Evolutionary conservation across 2,888 invertebrate genomes (phyloP), one percentile per base, ranked within the genome.

Genomic region (Sialis fuliginosa): DNA sequence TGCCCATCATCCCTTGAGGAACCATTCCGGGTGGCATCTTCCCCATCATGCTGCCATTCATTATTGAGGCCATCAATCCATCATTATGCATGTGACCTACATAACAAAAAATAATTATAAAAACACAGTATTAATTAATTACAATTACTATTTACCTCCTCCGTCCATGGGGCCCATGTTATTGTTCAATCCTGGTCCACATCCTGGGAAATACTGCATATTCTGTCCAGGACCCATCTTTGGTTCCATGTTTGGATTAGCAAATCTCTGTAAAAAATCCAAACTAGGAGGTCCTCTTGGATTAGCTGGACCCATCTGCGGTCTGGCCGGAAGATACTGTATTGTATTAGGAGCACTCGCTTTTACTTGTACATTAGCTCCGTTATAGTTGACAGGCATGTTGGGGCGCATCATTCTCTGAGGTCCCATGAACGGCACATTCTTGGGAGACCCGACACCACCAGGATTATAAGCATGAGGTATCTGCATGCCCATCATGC

Each of bases 341-440:
- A 96, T 96, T 35, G 96, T 96, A 66, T 96, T 96, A 0, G 96
- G 95, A 8, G 95, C 92, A 64, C 88, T 92, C 7, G 95, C 87
- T 67, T 95, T 95, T 31, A 96, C 92, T 67, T 90, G 89, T 39
- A 90, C 84, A 64, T 89, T 93, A 42, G 83, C 77, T 53, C 81
- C 80, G 56, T 81, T 80, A 58, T 79, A 79, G 2, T 75, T 72
- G 58, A 70, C 74, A 6, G 77, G 77, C 64, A 75, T 72, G 9
- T 73, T 69, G 41, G 81, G 79, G 13, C 77, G 71, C 72, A 76
- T 76, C 74, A 77, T 77, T 45, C 74, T 62, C 48, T 63, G 67
- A 62, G 63, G 65, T 54, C 65, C 61, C 62, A 66, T 65, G 42
- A 44, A 39, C 39, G 45, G 50, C 33, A 40, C 58, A 51, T 65